Percentiles rank a stretch among this genome's conserved stretches.
Conservation (phyloP, 2,113 vertebrate genomes). For the Lota lota region DNA sequence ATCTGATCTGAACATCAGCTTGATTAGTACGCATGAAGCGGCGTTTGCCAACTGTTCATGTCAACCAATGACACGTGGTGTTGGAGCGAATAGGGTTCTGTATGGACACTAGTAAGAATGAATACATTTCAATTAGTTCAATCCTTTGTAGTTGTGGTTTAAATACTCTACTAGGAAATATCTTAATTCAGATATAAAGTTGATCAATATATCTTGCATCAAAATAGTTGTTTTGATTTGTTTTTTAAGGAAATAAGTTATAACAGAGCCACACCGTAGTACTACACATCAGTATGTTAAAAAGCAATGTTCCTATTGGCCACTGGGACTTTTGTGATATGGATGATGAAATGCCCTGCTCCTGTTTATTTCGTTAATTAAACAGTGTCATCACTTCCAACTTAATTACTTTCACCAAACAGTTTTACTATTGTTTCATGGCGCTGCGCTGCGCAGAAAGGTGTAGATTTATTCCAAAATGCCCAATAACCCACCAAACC, state of each 20-base stretch:
- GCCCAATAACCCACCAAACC: constrained; percentile 73
- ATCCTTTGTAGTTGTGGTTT: constrained; percentile 19
- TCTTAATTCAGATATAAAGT: no score
- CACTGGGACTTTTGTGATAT: no score
- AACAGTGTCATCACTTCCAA: constrained; percentile 66
- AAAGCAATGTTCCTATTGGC: no score
- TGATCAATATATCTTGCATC: no score
- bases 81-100: constrained; percentile 50
- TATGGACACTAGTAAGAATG: constrained; percentile 23
- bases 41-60: no score
- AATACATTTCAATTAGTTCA: constrained; percentile 31
- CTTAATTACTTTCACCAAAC: constrained; percentile 63
- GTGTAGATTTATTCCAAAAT: constrained; percentile 77
- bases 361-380: constrained; percentile 49
- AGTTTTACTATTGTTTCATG: constrained; percentile 72
- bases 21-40: no score
- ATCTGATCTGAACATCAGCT: no score
- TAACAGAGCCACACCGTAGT: no score
- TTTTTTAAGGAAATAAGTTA: no score
- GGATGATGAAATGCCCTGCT: constrained; percentile 4
- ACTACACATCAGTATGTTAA: no score
- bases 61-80: constrained; percentile 1
- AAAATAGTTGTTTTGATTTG: no score
- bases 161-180: no score
- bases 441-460: constrained; percentile 63